Evolutionary conservation across 2,888 invertebrate species (phyloP), one percentile per base, ranked within the genome.

Genomic region (Ormyrus labotus): DNA sequence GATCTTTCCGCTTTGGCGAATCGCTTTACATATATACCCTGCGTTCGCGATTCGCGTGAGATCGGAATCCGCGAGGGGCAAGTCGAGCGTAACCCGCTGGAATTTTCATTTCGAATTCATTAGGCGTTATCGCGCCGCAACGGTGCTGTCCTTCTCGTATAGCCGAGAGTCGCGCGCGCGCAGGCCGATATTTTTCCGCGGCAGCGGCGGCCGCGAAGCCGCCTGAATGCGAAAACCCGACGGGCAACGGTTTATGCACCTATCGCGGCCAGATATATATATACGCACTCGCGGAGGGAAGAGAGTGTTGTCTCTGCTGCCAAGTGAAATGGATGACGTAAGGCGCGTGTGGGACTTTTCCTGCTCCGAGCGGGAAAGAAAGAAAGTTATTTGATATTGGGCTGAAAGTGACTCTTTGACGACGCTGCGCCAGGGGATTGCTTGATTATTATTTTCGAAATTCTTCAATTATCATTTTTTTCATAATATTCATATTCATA

Each of bases 51-150:
- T 55, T 67, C 71, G 70, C 80, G 80, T 80, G 80, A 80, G 80
- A 80, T 80, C 80, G 80, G 80, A 80, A 80, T 80, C 71, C 70
- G 70, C 65, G 58, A 7, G 8, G 47, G 70, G 71, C 64, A 80
- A 75, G 58, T 67, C 74, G 48, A 70, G 80, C 75, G 80, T 80
- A 80, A 71, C 70, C 71, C 61, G 65, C 53, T 19, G 70, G 80
- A 71, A 80, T 75, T 80, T 76, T 71, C 70, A 76, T 80, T 80
- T 80, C 65, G 75, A 80, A 80, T 80, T 80, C 80, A 75, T 80
- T 80, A 80, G 71, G 71, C 71, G 75, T 80, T 75, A 75, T 75
- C 77, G 60, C 50, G 55, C 13, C 7, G 10, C 69, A 73, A 73
- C 73, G 72, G 73, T 78, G 71, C 77, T 78, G 78, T 78, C 78